These are phyloP conservation scores for Dryas iulia DNA, from an alignment of 1,140 invertebrate species.

Conservation along the genomic window DNA sequence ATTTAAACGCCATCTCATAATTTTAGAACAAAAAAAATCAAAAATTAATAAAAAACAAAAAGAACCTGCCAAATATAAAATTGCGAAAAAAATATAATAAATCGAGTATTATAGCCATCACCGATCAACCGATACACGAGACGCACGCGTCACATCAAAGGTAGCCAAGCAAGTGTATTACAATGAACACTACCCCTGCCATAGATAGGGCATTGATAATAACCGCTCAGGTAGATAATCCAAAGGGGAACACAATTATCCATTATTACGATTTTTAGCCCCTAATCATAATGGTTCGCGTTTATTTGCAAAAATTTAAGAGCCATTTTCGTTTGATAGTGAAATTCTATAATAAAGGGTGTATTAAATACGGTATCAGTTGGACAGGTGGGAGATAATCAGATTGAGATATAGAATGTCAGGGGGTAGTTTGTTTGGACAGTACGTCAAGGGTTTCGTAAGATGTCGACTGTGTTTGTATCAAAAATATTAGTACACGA, in stretches of 20 bases:
- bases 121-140: constrained; percentile 8
- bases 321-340: constrained; percentile 11
- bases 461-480: constrained; percentile 8
- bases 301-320: constrained; percentile 23
- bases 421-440: constrained; percentile 45
- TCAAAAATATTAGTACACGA: background rate
- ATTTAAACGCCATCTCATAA: too few relatives aligned
- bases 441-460: constrained; percentile 31
- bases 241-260: constrained; percentile 63
- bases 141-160: constrained; percentile 61
- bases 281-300: constrained; percentile 10
- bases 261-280: constrained; percentile 53
- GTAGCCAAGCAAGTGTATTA: constrained; percentile 64
- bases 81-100: background rate
- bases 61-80: too few relatives aligned
- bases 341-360: constrained; percentile 33
- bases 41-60: too few relatives aligned
- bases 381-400: constrained; percentile 66
- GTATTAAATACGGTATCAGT: constrained; percentile 54
- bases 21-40: background rate
- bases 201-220: constrained; percentile 40
- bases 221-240: constrained; percentile 72
- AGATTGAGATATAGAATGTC: constrained; percentile 44
- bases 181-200: constrained; percentile 34
- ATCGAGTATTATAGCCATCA: background rate